Conservation (phyloP, 2,888 invertebrate species). For the Yponomeuta plumbellus region DNA sequence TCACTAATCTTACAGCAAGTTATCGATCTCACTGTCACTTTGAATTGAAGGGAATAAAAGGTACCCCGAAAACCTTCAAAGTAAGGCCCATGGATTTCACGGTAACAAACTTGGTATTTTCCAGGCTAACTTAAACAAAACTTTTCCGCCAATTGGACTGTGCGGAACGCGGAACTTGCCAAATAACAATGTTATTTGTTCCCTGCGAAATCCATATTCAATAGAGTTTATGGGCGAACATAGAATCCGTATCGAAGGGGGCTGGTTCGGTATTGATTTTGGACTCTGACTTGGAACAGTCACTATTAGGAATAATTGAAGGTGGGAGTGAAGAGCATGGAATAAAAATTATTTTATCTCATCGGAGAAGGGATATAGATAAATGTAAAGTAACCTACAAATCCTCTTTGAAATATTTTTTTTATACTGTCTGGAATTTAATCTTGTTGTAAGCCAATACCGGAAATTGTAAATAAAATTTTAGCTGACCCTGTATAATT, state of each 20-base stretch:
- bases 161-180: neutral
- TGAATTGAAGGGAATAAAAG: neutral
- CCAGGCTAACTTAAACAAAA: conserved; percentile 10
- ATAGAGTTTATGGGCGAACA: neutral
- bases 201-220: conserved; percentile 7
- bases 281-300: neutral
- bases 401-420: no score
- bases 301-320: no score
- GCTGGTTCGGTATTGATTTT: neutral
- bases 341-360: no score
- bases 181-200: conserved; percentile 13
- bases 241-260: neutral
- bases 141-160: conserved; percentile 8
- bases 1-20: no score
- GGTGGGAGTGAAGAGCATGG: no score
- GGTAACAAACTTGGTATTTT: conserved; percentile 3
- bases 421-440: no score
- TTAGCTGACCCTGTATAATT: no score
- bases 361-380: no score
- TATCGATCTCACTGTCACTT: no score
- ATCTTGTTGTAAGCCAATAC: no score
- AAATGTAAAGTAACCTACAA: no score
- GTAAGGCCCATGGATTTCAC: neutral
- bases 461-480: no score
- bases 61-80: neutral